A percentile compares a stretch with the other conserved stretches of the same genome.
These are phyloP conservation scores for Mellilla xanthometata DNA, from an alignment of 2,888 invertebrate species.

Conservation along the genomic window DNA sequence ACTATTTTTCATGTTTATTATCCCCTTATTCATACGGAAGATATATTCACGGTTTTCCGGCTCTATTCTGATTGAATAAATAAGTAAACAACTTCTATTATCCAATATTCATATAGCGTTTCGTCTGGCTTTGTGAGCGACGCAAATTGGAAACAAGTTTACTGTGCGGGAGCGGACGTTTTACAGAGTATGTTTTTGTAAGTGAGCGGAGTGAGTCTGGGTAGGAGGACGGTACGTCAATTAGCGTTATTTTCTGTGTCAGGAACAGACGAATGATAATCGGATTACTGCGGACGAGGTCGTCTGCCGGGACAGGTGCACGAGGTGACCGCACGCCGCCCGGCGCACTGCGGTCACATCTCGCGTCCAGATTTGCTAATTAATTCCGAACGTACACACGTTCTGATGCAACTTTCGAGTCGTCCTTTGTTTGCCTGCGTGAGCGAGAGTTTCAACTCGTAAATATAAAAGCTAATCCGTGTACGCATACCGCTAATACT, in stretches of 20 bases:
- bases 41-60: conserved; percentile 23
- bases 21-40: conserved; percentile 27
- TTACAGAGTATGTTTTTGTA: conserved; percentile 12
- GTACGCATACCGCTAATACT: conserved; percentile 36
- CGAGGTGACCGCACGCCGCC: conserved; percentile 31
- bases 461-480: conserved; percentile 46
- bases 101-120: conserved; percentile 22
- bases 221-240: conserved; percentile 32
- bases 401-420: conserved; percentile 27
- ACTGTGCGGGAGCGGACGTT: conserved; percentile 13
- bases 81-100: conserved; percentile 29
- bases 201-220: conserved; percentile 31
- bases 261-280: conserved; percentile 54
- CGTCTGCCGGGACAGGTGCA: conserved; percentile 56
- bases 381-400: conserved; percentile 56
- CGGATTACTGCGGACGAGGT: conserved; percentile 54
- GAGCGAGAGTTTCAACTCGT: conserved; percentile 28
- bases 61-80: conserved; percentile 25
- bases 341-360: conserved; percentile 49
- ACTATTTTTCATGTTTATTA: conserved; percentile 34
- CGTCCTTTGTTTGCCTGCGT: conserved; percentile 22
- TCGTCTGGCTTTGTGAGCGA: conserved; percentile 1
- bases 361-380: conserved; percentile 60
- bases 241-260: conserved; percentile 48
- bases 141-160: conserved; percentile 14